A percentile compares a stretch with the other conserved stretches of the same genome.
phyloP scores from a whole-genome alignment of 1,140 invertebrate species.

The Latrodectus geometricus region DNA sequence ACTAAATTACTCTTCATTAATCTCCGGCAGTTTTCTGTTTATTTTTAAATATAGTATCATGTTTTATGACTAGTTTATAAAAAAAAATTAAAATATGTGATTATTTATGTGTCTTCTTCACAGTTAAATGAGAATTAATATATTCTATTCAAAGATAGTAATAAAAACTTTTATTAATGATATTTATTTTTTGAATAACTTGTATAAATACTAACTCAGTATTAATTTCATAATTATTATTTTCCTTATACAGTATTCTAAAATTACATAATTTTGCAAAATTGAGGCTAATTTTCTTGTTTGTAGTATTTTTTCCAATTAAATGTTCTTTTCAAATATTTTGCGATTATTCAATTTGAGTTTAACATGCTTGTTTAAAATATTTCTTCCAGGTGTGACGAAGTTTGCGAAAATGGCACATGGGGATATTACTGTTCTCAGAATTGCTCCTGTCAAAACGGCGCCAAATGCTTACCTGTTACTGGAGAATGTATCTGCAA shows the following conservation, averaged over 20 bases:
- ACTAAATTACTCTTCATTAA: no score
- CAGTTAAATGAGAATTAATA: no score
- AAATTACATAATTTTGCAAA: background rate
- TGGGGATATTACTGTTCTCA: slow-evolving; percentile 86
- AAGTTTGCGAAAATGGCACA: slow-evolving; percentile 84
- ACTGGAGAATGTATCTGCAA: slow-evolving; percentile 73
- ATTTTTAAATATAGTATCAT: no score
- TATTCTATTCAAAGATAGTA: background rate
- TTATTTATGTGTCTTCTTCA: no score
- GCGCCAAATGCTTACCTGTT: slow-evolving; percentile 84
- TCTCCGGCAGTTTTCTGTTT: no score
- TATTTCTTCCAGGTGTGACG: background rate
- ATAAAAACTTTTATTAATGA: background rate
- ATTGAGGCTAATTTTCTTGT: background rate
- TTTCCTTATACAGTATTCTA: no score
- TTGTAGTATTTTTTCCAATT: background rate
- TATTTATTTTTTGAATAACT: background rate
- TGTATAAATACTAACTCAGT: background rate
- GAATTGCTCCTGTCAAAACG: slow-evolving; percentile 85
- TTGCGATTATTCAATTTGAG: background rate
- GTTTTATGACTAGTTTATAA: no score
- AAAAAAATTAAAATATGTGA: no score
- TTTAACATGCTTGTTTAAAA: slow-evolving; percentile 63
- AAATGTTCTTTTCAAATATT: background rate
- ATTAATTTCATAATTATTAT: background rate